Conservation (phyloP, 2,888 invertebrate species). For the Napeogenes inachia region DNA sequence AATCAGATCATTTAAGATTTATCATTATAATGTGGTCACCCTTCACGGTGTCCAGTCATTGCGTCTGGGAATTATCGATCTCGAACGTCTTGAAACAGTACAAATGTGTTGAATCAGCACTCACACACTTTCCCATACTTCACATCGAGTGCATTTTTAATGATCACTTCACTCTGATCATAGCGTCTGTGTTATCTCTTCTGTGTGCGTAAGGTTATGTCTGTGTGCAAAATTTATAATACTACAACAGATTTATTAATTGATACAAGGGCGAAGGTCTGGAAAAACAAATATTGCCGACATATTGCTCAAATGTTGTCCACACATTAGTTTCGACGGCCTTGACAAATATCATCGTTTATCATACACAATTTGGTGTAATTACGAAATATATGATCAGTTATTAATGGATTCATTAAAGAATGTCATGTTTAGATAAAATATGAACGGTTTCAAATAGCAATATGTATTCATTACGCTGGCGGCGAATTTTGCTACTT, state of each 20-base stretch:
- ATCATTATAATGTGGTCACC: constrained; percentile 31
- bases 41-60: constrained; percentile 50
- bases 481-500: constrained; percentile 14
- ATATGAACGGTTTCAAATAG: constrained; percentile 14
- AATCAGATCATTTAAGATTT: too few species aligned
- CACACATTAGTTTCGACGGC: constrained; percentile 1
- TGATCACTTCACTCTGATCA: constrained; percentile 43
- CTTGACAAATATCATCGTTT: constrained; percentile 9
- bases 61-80: constrained; percentile 58
- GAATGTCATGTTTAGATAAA: constrained; percentile 10
- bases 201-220: background rate
- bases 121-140: constrained; percentile 46
- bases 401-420: constrained; percentile 15
- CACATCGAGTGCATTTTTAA: constrained; percentile 58
- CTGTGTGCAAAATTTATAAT: background rate
- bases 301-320: background rate
- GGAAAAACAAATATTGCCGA: background rate
- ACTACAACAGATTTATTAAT: background rate
- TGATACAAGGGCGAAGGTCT: constrained; percentile 1
- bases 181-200: constrained; percentile 3
- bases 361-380: constrained; percentile 7
- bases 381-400: constrained; percentile 14
- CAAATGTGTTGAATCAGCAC: constrained; percentile 54
- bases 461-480: constrained; percentile 11
- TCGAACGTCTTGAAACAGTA: constrained; percentile 51